A percentile compares a stretch with the other conserved stretches of the same genome.
Conservation (phyloP, 2,888 invertebrate genomes). For the Parapristionchus giblindavisi region DNA sequence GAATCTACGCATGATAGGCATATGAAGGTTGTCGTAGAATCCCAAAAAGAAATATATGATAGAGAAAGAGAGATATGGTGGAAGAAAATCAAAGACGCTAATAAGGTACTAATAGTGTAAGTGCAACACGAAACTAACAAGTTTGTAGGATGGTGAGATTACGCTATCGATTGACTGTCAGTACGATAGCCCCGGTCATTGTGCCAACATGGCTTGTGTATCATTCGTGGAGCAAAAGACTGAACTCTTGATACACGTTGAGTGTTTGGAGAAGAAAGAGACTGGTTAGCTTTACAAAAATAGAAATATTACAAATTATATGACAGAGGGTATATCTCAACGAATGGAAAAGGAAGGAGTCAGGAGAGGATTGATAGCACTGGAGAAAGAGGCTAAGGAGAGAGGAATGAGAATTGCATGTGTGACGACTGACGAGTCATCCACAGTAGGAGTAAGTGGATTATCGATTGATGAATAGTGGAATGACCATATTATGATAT, state of each 20-base stretch:
- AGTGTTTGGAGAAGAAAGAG: not conserved
- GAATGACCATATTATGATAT: not conserved
- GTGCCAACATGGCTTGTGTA: not conserved
- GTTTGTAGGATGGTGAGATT: not conserved
- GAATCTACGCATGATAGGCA: not conserved
- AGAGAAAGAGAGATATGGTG: not conserved
- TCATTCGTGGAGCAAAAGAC: not conserved
- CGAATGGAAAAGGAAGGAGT: not conserved
- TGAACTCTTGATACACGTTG: not conserved
- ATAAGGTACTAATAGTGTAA: not conserved
- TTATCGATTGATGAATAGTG: not conserved
- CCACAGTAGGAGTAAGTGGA: not conserved
- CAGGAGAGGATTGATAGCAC: not conserved
- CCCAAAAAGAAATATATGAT: not conserved
- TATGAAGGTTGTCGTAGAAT: not conserved
- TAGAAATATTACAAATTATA: not conserved
- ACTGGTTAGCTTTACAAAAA: not conserved
- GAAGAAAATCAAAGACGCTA: not conserved
- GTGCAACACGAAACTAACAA: not conserved
- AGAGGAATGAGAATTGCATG: not conserved
- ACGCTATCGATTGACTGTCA: not conserved
- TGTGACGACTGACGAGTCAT: not conserved
- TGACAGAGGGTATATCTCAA: not conserved
- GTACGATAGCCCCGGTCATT: not conserved
- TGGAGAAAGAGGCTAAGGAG: not conserved